phyloP scores from a whole-genome alignment of 2,797 vertebrate species.

The Phrynocephalus guinanensis region DNA sequence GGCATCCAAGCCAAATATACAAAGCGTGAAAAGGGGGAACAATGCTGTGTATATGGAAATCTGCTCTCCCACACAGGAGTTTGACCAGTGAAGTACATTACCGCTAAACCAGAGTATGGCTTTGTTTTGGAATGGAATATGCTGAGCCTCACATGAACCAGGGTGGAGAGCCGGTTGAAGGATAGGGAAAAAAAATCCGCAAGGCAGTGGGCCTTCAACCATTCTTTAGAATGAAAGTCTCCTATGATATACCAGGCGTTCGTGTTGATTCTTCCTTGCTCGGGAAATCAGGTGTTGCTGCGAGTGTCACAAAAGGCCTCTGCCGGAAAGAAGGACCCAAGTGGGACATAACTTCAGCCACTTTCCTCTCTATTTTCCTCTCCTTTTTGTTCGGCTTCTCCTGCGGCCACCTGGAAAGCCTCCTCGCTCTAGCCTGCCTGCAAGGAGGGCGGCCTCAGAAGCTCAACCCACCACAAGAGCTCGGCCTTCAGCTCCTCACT shows the following conservation, averaged over 20 bases:
- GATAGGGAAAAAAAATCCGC: no score
- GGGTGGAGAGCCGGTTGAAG: neutral
- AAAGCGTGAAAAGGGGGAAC: neutral
- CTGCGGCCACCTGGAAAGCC: no score
- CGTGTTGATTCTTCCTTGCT: neutral
- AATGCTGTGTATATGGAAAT: neutral
- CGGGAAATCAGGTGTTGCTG: neutral
- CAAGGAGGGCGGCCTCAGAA: no score
- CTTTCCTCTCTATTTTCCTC: no score
- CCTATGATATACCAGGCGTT: neutral
- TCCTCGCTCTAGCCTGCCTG: no score
- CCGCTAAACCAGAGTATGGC: neutral
- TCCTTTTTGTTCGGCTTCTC: no score
- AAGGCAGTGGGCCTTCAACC: neutral
- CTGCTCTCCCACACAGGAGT: conserved; percentile 25
- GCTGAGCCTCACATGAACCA: neutral
- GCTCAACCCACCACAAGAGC: no score
- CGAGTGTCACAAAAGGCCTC: no score
- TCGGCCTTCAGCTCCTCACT: no score
- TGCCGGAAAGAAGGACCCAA: no score
- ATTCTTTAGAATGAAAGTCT: neutral
- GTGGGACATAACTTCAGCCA: no score
- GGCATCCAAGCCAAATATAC: conserved; percentile 26
- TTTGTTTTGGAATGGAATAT: conserved; percentile 33
- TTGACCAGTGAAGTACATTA: conserved; percentile 20